Evolutionary conservation across 2,113 vertebrate genomes (phyloP).

Genomic region (Sclerurus mexicanus): DNA sequence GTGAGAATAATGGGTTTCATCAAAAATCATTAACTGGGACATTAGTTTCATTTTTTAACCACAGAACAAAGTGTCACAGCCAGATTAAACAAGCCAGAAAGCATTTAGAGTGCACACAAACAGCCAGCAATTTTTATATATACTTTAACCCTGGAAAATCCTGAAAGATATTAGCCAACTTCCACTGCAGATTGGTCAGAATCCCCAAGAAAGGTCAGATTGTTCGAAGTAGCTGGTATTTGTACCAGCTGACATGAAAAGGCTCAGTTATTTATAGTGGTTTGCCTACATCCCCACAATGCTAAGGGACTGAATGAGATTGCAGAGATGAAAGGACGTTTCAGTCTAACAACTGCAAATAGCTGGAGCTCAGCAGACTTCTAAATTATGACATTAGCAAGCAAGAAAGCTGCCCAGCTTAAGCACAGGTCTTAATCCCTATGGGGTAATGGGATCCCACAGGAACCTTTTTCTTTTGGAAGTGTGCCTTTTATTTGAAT

Average conservation of each 20-base stretch:
- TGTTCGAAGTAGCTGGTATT: constrained; percentile 44
- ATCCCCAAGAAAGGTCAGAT: constrained; percentile 54
- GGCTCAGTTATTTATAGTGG: constrained; percentile 35
- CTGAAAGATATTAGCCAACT: constrained; percentile 14
- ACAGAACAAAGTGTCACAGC: constrained; percentile 50
- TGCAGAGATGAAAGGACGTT: constrained; percentile 23
- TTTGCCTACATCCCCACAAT: background rate
- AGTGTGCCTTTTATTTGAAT: background rate
- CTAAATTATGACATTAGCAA: constrained; percentile 17
- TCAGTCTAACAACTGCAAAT: constrained; percentile 34
- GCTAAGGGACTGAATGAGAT: constrained; percentile 29
- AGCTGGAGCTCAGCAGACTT: constrained; percentile 7
- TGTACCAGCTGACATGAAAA: constrained; percentile 52
- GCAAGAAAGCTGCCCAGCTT: background rate
- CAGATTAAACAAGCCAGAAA: constrained; percentile 67
- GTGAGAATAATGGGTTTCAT: constrained; percentile 65
- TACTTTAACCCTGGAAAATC: constrained; percentile 24
- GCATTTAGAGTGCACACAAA: background rate
- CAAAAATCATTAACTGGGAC: constrained; percentile 55
- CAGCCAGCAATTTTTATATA: background rate
- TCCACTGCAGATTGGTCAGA: background rate
- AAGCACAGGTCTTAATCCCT: background rate
- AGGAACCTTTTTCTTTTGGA: background rate
- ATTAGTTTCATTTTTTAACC: constrained; percentile 60
- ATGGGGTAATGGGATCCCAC: background rate